Evolutionary conservation across 2,888 invertebrate species (phyloP).

Genomic region (Teleiodes luculella): DNA sequence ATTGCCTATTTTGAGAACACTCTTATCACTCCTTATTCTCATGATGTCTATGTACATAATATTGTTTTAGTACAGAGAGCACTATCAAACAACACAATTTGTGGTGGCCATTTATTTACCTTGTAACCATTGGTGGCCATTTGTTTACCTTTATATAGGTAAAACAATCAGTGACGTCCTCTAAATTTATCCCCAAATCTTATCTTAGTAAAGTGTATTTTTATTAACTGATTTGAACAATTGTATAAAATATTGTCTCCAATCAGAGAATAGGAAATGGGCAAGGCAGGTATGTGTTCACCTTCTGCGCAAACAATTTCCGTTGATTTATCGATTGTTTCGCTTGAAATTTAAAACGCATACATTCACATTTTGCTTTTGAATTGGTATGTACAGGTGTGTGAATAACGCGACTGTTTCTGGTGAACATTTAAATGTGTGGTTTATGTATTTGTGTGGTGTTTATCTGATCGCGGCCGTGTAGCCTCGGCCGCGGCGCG

Average conservation of each 20-base stretch:
- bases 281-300: constrained; percentile 23
- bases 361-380: constrained; percentile 31
- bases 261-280: background rate
- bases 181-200: too few relatives aligned
- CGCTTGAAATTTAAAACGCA: constrained; percentile 39
- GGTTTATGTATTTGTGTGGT: constrained; percentile 28
- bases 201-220: too few relatives aligned
- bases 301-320: constrained; percentile 52
- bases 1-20: too few relatives aligned
- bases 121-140: too few relatives aligned
- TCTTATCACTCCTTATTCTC: too few relatives aligned
- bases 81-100: too few relatives aligned
- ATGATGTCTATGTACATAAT: too few relatives aligned
- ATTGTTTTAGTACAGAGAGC: too few relatives aligned
- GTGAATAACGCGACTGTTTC: constrained; percentile 45
- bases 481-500: constrained; percentile 27
- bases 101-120: too few relatives aligned
- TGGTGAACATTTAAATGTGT: constrained; percentile 29
- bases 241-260: background rate
- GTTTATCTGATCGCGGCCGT: constrained; percentile 41
- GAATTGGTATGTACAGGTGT: constrained; percentile 34
- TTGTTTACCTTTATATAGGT: too few relatives aligned
- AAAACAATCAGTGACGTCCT: too few relatives aligned
- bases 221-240: too few relatives aligned
- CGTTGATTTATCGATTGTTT: constrained; percentile 47